Conservation (phyloP, 2,797 vertebrate genomes). For the Falco columbarius region DNA sequence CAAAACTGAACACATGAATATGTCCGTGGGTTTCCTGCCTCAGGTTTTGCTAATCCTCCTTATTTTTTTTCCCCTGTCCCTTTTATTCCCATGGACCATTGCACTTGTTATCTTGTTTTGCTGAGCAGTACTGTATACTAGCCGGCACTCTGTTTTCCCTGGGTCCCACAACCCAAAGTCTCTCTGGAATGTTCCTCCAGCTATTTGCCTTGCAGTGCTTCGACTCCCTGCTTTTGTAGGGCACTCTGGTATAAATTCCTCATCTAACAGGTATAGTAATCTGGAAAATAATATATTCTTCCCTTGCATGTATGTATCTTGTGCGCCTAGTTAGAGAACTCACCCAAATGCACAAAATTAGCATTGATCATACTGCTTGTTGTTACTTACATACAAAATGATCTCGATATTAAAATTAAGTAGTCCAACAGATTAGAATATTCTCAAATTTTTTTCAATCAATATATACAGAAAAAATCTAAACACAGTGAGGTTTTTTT, state of each 20-base stretch:
- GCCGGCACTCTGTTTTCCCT: background rate
- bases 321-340: background rate
- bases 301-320: background rate
- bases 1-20: background rate
- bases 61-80: background rate
- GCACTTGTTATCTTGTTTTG: background rate
- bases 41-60: background rate
- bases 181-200: constrained; percentile 1
- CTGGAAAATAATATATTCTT: background rate
- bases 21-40: background rate
- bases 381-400: background rate
- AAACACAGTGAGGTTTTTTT: background rate
- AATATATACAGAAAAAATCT: background rate
- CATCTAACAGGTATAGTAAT: background rate
- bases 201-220: background rate
- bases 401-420: background rate
- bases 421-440: background rate
- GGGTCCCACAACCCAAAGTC: background rate
- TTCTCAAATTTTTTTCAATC: background rate
- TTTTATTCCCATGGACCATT: background rate
- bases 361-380: background rate
- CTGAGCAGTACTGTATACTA: background rate
- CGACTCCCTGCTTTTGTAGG: background rate
- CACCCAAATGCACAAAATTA: background rate
- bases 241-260: background rate